Conservation (phyloP, 2,113 vertebrate genomes). For the Charadrius vociferus region DNA sequence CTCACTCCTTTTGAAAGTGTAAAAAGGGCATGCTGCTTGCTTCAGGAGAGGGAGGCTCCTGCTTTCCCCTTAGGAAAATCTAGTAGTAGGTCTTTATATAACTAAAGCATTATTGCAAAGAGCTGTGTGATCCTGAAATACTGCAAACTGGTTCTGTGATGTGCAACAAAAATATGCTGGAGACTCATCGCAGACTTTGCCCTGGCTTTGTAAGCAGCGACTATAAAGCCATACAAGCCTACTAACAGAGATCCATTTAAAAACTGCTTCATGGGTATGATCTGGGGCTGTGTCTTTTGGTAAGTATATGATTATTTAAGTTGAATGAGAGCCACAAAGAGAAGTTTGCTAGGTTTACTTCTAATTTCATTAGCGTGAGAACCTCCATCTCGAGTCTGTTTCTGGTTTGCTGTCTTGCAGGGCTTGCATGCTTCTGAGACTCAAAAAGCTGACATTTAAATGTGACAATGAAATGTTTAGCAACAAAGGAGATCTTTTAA, state of each 20-base stretch:
- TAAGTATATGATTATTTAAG: not conserved
- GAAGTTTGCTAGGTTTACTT: not conserved
- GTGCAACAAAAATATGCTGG: not conserved
- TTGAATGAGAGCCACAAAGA: not conserved
- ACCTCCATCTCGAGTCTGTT: not conserved
- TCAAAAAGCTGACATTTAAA: constrained; percentile 6
- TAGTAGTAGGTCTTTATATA: not conserved
- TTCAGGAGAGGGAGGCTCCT: not conserved
- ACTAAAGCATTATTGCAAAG: not conserved
- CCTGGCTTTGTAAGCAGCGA: not conserved
- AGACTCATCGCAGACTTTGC: not conserved
- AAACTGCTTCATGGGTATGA: not conserved
- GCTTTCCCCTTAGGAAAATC: not conserved
- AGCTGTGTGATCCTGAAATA: not conserved
- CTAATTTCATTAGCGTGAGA: not conserved
- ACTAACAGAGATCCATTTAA: not conserved
- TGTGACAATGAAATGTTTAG: not conserved
- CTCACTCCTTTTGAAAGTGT: not conserved
- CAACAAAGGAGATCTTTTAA: constrained; percentile 1
- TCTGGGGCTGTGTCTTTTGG: not conserved
- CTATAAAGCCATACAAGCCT: not conserved
- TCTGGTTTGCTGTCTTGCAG: not conserved
- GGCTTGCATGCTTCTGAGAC: not conserved
- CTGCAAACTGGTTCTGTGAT: not conserved
- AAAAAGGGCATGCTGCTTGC: not conserved